Evolutionary conservation across 2,888 invertebrate species (phyloP), one percentile per base, ranked within the genome.

Genomic region (Napeogenes inachia): DNA sequence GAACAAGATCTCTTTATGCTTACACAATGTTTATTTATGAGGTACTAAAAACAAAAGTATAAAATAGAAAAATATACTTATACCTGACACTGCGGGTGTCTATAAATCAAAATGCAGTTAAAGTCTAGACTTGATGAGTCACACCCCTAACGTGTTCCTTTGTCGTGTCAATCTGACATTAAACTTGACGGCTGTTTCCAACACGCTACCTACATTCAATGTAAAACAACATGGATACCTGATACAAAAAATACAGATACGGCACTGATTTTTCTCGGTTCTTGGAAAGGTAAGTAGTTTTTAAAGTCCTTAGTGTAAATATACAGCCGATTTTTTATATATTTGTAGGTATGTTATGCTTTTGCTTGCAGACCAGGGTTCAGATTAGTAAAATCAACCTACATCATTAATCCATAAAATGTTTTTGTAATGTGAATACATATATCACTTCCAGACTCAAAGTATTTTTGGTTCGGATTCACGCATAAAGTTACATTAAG

Each of bases 101-200:
- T 30, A 30, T 50, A 50, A 30, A 50, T 50, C 50, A 50, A 50
- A 50, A 50, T 50, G 50, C 50, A 50, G 50, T 50, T 50, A 33
- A 57, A 57, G 42, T 58, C 58, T 53, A 42, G 50, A 50, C 21
- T 13, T 58, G 50, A 56, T 56, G 56, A 54, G 59, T 59, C 59
- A 59, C 54, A 54, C n/a, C 45, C 45, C 47, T 50, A 57, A 33
- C 63, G 66, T 70, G 65, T 61, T 57, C 56, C 54, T 61, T 59
- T 81, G 70, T 73, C 85, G 81, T 84, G 84, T 72, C 76, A 73
- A 73, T 65, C 66, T 62, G 67, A 74, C 82, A 83, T 85, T 84
- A 82, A 67, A 69, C 57, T 69, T 75, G 75, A 77, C 74, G 76
- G 63, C 75, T 71, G 73, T 79, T 81, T 72, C 75, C 74, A 76